Percentiles rank a stretch among this genome's conserved stretches.
Conservation (phyloP, 2,113 vertebrate species). For the Tragulus kanchil region DNA sequence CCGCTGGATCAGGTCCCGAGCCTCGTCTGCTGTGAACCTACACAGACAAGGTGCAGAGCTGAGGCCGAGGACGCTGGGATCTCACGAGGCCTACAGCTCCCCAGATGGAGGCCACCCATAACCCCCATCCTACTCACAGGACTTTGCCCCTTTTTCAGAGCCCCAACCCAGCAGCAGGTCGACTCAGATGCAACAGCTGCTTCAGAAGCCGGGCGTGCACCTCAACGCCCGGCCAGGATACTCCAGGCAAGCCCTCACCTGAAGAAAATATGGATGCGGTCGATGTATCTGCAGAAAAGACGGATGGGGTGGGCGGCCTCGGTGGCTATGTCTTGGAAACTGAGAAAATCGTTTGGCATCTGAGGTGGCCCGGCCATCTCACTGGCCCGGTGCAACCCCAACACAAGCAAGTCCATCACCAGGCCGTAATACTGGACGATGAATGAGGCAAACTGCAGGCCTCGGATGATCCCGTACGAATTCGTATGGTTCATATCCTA, state of each 20-base stretch:
- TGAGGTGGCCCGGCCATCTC: conserved; percentile 99
- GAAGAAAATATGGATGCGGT: conserved; percentile 99
- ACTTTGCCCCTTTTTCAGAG: not conserved
- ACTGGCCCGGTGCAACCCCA: conserved; percentile 97
- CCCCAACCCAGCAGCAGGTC: not conserved
- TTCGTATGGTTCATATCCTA: conserved; percentile 99
- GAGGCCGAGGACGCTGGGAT: not conserved
- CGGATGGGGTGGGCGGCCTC: conserved; percentile 98
- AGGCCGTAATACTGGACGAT: conserved; percentile 99
- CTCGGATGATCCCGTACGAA: conserved; percentile 98
- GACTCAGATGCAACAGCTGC: not conserved
- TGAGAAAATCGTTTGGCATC: conserved; percentile 99
- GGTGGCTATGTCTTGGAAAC: conserved; percentile 97
- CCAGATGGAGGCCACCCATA: not conserved
- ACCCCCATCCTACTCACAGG: not conserved
- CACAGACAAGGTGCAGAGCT: not conserved
- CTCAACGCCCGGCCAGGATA: not conserved
- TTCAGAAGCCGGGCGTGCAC: not conserved
- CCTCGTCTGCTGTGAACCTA: conserved; percentile 98
- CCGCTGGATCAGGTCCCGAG: conserved; percentile 97
- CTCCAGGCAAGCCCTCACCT: conserved; percentile 87
- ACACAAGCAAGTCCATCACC: conserved; percentile 98
- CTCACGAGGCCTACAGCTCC: rapidly evolving
- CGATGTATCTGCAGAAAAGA: conserved; percentile 99
- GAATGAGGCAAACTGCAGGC: conserved; percentile 99